phyloP scores from a whole-genome alignment of 2,888 invertebrate species.

The Noctua janthe region DNA sequence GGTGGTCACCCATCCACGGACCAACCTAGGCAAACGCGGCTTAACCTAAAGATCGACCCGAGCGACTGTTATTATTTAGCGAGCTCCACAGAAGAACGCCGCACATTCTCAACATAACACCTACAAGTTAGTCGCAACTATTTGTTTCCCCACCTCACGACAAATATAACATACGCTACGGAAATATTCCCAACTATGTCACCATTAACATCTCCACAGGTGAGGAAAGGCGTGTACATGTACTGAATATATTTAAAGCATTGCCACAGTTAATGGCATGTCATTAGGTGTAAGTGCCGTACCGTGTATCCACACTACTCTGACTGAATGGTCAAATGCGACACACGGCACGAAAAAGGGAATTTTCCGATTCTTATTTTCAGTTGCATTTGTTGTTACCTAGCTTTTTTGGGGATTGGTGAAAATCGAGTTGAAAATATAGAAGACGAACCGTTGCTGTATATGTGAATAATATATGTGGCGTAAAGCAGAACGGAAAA shows the following conservation, averaged over 20 bases:
- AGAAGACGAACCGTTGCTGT: neutral
- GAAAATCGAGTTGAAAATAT: neutral
- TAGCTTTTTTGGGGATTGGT: neutral
- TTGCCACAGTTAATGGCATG: slow-evolving; percentile 63
- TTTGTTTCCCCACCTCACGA: neutral
- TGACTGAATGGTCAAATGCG: slow-evolving; percentile 55
- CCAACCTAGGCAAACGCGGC: no score
- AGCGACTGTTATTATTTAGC: no score
- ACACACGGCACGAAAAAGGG: slow-evolving; percentile 31
- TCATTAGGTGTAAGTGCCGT: slow-evolving; percentile 67
- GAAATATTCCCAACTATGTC: slow-evolving; percentile 32
- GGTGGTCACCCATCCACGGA: no score
- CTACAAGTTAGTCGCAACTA: neutral
- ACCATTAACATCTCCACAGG: slow-evolving; percentile 42
- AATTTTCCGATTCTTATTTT: slow-evolving; percentile 28
- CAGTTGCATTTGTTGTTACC: slow-evolving; percentile 26
- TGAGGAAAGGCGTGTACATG: slow-evolving; percentile 52
- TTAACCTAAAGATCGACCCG: no score
- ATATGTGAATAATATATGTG: no score
- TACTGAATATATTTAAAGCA: slow-evolving; percentile 61
- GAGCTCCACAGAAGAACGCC: neutral
- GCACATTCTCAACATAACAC: neutral
- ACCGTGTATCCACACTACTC: slow-evolving; percentile 61
- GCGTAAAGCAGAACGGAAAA: neutral
- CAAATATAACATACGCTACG: slow-evolving; percentile 24